phyloP scores from a whole-genome alignment of 2,797 vertebrate genomes.

The Artibeus lituratus region DNA sequence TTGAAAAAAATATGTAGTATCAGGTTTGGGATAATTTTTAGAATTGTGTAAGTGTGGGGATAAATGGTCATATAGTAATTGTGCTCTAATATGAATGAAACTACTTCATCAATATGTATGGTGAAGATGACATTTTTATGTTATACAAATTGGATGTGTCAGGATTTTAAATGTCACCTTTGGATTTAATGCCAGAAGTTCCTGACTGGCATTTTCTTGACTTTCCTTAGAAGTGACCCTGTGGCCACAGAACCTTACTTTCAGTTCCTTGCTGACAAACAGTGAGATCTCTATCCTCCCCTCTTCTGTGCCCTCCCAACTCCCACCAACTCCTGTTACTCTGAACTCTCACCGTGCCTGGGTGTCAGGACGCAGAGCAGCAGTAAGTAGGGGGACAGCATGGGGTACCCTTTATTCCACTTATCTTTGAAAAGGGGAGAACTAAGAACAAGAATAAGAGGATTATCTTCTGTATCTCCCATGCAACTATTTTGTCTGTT shows the following conservation, averaged over 20 bases:
- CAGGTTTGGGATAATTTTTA: conserved; percentile 16
- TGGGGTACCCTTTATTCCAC: neutral
- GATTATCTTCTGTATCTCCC: neutral
- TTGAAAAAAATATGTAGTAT: neutral
- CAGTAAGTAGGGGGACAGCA: neutral
- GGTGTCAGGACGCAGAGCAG: neutral
- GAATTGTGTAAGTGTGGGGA: neutral
- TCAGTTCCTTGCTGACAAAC: neutral
- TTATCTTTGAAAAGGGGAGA: neutral
- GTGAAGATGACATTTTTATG: neutral
- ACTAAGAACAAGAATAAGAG: neutral
- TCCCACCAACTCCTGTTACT: neutral
- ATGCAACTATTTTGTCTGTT: neutral
- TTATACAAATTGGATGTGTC: conserved; percentile 8
- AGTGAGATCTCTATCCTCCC: neutral
- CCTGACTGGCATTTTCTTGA: neutral
- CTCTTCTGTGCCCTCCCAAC: neutral
- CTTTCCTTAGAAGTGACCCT: neutral
- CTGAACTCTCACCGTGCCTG: neutral
- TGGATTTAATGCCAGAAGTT: conserved; percentile 3
- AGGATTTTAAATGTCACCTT: conserved; percentile 16
- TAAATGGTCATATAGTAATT: neutral
- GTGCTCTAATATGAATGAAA: neutral
- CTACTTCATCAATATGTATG: neutral
- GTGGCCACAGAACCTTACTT: neutral